Base-by-base conservation (phyloP, 2,797 vertebrate genomes). In the Onychomys arenicola region DNA sequence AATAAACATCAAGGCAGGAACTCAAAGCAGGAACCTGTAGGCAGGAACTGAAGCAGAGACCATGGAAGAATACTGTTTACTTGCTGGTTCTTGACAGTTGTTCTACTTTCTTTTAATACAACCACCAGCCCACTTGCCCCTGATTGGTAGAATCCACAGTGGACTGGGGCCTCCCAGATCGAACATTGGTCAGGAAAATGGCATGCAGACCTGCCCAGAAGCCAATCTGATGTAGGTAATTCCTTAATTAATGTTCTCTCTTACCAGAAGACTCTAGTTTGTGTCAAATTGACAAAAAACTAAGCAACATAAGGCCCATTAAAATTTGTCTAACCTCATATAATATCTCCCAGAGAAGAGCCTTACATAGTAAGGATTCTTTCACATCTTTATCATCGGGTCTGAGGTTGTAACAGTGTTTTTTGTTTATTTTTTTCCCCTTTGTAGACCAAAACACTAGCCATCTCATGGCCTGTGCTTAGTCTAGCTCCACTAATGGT, bases 281-380 rank as follows among this genome's bases (percentile, higher is more conserved):
- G 3, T 67, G 43, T 49, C 43, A 67, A 67, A 65, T 21, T 84
- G 43, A 67, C 43, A 46, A 67, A n/a, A 17, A 69, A 69, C 40
- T 65, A 65, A 65, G 12, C 12, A 49, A 19, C 19, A 85, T 11
- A 16, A 29, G 43, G 29, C 6, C 23, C 21, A n/a, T 65, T 59
- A 37, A 29, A 78, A 12, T 81, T 91, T 16, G 73, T 88, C 29
- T 29, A 93, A 46, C 57, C 55, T 55, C 2, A 4, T 52, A 61
- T 0, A 16, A 0, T 88, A 92, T 81, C 52, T 95, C 8, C n/a
- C n/a, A 40, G 59, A 96, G 29, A 96, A 96, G 34, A 94, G 65
- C 16, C 12, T 59, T 63, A 12, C 34, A 43, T 57, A 88, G 65
- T 90, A 69, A 93, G 27, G 17, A 6, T 73, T 88, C 55, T n/a